Conservation (phyloP, 1,140 invertebrate species). For the Drosophila neocordata region DNA sequence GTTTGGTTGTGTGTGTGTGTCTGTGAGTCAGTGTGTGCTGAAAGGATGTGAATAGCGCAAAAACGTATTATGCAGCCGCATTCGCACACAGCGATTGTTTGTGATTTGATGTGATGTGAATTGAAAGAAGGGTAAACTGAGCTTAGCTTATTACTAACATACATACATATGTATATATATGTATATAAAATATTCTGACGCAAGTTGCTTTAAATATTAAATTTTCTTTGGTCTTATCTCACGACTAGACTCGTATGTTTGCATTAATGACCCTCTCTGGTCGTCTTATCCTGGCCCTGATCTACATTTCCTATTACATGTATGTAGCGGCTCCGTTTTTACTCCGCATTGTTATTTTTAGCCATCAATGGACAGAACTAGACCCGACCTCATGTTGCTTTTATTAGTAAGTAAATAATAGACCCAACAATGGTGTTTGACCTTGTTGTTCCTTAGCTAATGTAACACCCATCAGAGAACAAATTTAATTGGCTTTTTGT, state of each 20-base stretch:
- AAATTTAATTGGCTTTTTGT: constrained; percentile 68
- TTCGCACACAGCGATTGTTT: constrained; percentile 56
- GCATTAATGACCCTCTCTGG: not conserved
- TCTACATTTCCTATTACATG: constrained; percentile 3
- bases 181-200: not conserved
- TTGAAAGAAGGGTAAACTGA: constrained; percentile 8
- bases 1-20: constrained; percentile 32
- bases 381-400: constrained; percentile 48
- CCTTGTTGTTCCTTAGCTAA: constrained; percentile 45
- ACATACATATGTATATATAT: not conserved
- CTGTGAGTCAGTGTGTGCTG: not conserved
- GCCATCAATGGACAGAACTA: constrained; percentile 43
- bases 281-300: not conserved
- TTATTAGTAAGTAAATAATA: constrained; percentile 40
- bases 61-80: constrained; percentile 71
- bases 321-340: not conserved
- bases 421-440: constrained; percentile 33
- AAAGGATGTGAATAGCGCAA: constrained; percentile 41
- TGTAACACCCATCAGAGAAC: constrained; percentile 60
- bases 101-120: constrained; percentile 36
- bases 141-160: not conserved
- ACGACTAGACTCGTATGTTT: not conserved
- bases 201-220: constrained; percentile 17
- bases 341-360: constrained; percentile 11
- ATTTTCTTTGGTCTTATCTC: not conserved